A percentile compares a stretch with the other conserved stretches of the same genome.
These are phyloP conservation scores for Larimichthys polyactis DNA, from an alignment of 2,113 vertebrate species.

Conservation along the genomic window DNA sequence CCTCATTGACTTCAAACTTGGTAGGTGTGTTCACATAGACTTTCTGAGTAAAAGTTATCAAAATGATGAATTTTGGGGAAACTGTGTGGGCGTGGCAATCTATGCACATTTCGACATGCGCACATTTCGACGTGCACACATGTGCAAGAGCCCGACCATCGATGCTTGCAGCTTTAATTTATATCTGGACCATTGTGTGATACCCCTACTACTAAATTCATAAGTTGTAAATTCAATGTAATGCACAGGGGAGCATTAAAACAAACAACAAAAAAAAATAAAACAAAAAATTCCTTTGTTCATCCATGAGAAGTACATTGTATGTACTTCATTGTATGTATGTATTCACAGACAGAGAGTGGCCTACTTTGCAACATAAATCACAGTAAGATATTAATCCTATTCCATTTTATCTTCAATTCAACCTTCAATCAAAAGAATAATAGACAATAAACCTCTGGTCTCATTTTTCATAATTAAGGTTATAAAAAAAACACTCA, in stretches of 20 bases:
- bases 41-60: no score
- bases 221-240: neutral
- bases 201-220: neutral
- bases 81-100: no score
- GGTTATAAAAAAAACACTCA: neutral
- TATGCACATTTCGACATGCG: no score
- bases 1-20: no score
- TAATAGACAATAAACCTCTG: neutral
- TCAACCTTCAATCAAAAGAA: conserved; percentile 8
- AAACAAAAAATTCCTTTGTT: neutral
- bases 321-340: no score
- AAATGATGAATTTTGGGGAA: no score
- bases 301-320: neutral
- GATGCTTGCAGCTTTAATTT: no score
- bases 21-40: no score
- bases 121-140: no score
- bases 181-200: neutral
- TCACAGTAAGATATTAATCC: conserved; percentile 28
- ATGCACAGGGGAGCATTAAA: neutral
- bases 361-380: conserved; percentile 6
- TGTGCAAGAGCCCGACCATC: no score
- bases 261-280: neutral
- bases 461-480: neutral
- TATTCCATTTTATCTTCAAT: conserved; percentile 16
- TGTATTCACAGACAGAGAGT: neutral